Evolutionary conservation across 1,140 invertebrate genomes (phyloP).

Genomic region (Apis florea): DNA sequence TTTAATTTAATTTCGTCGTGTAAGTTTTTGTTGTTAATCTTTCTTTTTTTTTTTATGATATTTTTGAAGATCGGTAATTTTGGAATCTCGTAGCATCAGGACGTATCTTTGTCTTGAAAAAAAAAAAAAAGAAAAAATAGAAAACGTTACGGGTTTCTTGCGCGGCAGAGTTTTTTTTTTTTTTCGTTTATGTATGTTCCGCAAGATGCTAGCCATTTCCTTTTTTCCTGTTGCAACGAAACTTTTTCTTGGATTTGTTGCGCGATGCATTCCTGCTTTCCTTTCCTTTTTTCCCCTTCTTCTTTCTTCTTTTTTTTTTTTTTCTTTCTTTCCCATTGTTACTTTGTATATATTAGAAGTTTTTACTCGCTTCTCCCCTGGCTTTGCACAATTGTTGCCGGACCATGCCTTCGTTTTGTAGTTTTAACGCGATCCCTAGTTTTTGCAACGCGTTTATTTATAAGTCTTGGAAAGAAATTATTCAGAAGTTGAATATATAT

Average conservation of each 20-base stretch:
- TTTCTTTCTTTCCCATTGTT: background rate
- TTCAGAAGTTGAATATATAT: background rate
- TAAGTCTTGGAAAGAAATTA: background rate
- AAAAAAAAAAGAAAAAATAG: background rate
- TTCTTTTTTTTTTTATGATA: too few species aligned
- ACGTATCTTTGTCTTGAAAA: too few species aligned
- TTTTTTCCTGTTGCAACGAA: background rate
- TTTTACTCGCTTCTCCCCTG: background rate
- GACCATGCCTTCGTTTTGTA: background rate
- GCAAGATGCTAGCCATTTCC: conserved; percentile 3
- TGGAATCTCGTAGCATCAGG: too few species aligned
- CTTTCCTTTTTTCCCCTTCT: background rate
- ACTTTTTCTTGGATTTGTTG: background rate
- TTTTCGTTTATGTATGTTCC: background rate
- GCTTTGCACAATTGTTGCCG: background rate
- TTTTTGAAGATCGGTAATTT: too few species aligned
- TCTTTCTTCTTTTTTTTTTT: too few species aligned
- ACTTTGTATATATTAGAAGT: background rate
- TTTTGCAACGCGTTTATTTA: background rate
- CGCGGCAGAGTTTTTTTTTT: background rate
- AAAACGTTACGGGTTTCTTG: background rate
- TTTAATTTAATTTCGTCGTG: too few species aligned
- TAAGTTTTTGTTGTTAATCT: too few species aligned
- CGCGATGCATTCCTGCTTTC: too few species aligned
- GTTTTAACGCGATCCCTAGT: background rate